A percentile compares a stretch with the other conserved stretches of the same genome.
These are phyloP conservation scores for Arothron firmamentum DNA, from an alignment of 2,113 vertebrate species.

Conservation along the genomic window DNA sequence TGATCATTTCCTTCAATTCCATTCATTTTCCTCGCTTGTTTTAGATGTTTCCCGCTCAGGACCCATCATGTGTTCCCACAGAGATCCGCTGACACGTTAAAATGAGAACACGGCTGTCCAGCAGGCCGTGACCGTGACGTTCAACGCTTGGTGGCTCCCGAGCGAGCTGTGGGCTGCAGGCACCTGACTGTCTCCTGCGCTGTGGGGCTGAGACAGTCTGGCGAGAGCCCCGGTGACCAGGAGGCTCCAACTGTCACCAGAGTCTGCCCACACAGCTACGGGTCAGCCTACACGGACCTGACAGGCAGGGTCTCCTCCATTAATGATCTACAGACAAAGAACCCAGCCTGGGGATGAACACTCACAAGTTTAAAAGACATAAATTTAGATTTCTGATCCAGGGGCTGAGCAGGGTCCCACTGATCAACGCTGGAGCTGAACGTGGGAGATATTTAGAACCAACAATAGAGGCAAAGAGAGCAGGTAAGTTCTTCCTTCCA, in stretches of 20 bases:
- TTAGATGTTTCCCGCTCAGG: too few relatives aligned
- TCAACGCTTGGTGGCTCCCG: background rate
- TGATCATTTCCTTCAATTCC: too few relatives aligned
- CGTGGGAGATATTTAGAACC: conserved; percentile 9
- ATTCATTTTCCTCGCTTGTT: too few relatives aligned
- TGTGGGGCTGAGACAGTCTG: conserved; percentile 53
- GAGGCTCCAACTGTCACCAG: conserved; percentile 52
- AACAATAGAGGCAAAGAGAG: conserved; percentile 33
- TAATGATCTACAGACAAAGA: conserved; percentile 55
- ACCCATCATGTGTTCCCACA: too few relatives aligned
- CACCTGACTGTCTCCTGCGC: conserved; percentile 38
- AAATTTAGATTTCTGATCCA: background rate
- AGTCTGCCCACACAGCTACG: conserved; percentile 57
- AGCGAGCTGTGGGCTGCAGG: conserved; percentile 14
- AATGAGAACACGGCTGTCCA: background rate
- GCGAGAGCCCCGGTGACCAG: conserved; percentile 59
- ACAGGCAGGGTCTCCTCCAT: conserved; percentile 37
- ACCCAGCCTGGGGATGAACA: conserved; percentile 1
- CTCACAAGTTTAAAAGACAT: background rate
- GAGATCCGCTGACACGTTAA: too few relatives aligned
- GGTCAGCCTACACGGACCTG: conserved; percentile 61
- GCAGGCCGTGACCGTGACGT: background rate
- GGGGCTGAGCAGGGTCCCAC: background rate
- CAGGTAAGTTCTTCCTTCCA: conserved; percentile 18
- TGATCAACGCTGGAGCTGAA: conserved; percentile 9